phyloP scores from a whole-genome alignment of 2,797 vertebrate species.

The Petrocephalus schoutedeni region DNA sequence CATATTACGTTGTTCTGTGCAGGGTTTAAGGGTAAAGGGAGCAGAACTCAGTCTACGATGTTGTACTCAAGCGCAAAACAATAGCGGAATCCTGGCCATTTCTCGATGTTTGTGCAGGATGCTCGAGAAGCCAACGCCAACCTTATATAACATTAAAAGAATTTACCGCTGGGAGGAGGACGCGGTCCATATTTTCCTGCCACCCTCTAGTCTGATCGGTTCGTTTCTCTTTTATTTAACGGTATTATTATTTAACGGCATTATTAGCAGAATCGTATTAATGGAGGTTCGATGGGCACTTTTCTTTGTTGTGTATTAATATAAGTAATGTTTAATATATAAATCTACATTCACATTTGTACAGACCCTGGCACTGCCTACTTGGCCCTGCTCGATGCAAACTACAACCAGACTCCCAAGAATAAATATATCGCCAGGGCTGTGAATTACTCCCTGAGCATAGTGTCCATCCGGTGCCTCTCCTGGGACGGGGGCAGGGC shows the following conservation, averaged over 20 bases:
- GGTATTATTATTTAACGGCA: background rate
- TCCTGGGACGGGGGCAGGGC: conserved; percentile 58
- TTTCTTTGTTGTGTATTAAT: background rate
- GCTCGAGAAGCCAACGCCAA: conserved; percentile 67
- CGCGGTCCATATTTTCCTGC: conserved; percentile 53
- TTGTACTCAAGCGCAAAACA: background rate
- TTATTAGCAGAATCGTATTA: background rate
- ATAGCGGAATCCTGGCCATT: background rate
- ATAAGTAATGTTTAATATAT: background rate
- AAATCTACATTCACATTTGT: background rate
- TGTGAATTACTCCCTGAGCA: conserved; percentile 61
- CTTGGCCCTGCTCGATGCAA: conserved; percentile 65
- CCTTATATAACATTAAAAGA: conserved; percentile 57
- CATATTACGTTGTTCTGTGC: background rate
- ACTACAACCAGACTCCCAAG: conserved; percentile 52
- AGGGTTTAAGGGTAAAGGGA: background rate
- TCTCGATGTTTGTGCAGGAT: conserved; percentile 51
- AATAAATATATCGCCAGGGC: conserved; percentile 45
- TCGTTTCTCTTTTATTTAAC: conserved; percentile 16
- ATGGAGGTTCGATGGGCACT: background rate
- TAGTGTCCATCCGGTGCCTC: conserved; percentile 63
- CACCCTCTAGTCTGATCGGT: conserved; percentile 56
- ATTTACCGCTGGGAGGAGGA: conserved; percentile 56
- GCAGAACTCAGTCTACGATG: background rate
- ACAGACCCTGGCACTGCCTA: conserved; percentile 56